Evolutionary conservation across 1,140 invertebrate genomes (phyloP).

Genomic region (Anthonomus grandis): DNA sequence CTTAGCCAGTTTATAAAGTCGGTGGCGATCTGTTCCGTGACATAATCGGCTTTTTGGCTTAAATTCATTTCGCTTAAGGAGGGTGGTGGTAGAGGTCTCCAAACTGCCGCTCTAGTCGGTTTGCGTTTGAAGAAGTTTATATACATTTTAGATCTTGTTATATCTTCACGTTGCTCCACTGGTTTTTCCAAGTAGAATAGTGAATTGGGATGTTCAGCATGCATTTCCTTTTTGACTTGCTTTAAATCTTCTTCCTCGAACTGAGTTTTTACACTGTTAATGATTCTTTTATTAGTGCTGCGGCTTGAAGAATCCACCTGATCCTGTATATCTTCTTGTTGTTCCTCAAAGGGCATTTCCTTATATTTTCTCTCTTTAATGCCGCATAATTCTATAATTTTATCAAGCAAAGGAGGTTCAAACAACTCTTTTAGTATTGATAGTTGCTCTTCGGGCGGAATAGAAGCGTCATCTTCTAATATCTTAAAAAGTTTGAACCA

Average conservation of each 20-base stretch:
- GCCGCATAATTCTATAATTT: not conserved
- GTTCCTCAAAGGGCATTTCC: too few relatives aligned
- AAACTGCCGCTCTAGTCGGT: constrained; percentile 33
- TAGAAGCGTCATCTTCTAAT: constrained; percentile 23
- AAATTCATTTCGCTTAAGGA: constrained; percentile 42
- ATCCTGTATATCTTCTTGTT: too few relatives aligned
- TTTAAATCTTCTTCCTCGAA: constrained; percentile 11
- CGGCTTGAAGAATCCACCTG: too few relatives aligned
- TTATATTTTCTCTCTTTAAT: not conserved
- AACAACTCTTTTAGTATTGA: constrained; percentile 11
- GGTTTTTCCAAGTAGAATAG: not conserved
- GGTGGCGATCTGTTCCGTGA: constrained; percentile 52
- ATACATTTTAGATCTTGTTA: constrained; percentile 33
- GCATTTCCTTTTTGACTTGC: not conserved
- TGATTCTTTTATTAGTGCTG: too few relatives aligned
- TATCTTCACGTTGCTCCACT: not conserved
- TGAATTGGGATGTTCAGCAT: not conserved
- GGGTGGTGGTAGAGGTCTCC: constrained; percentile 35
- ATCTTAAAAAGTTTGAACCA: constrained; percentile 20
- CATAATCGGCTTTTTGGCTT: constrained; percentile 52
- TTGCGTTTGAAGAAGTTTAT: constrained; percentile 37
- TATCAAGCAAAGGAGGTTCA: not conserved
- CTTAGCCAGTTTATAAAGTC: constrained; percentile 62
- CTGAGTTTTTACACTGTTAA: too few relatives aligned
- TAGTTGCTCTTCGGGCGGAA: constrained; percentile 12